These are phyloP conservation scores for Poeciliopsis prolifica DNA, from an alignment of 2,113 vertebrate genomes.

Conservation along the genomic window DNA sequence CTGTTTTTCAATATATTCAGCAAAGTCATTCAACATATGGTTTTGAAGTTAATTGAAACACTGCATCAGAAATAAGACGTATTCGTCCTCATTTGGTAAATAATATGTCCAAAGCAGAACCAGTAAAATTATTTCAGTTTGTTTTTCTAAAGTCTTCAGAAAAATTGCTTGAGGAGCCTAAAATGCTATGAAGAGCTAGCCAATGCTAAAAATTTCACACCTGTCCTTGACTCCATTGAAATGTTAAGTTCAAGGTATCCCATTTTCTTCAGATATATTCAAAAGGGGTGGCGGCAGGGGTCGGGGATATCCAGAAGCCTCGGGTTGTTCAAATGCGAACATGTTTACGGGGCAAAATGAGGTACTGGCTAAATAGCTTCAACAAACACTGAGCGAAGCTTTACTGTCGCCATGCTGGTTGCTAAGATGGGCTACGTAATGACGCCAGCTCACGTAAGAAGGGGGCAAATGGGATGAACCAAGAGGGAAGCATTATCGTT, in stretches of 20 bases:
- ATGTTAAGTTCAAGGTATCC: constrained; percentile 48
- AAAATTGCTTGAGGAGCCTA: neutral
- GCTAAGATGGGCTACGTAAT: constrained; percentile 74
- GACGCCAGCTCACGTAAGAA: constrained; percentile 37
- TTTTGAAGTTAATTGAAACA: neutral
- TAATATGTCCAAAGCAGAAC: neutral
- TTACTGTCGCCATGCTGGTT: constrained; percentile 81
- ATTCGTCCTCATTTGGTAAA: neutral
- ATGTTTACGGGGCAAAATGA: constrained; percentile 21
- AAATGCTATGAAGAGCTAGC: constrained; percentile 12
- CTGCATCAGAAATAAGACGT: neutral
- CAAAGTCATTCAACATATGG: neutral
- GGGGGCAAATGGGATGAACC: neutral
- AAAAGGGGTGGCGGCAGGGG: neutral
- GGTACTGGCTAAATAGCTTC: constrained; percentile 8
- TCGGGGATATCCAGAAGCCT: constrained; percentile 5
- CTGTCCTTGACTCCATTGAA: constrained; percentile 69
- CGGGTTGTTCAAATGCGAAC: constrained; percentile 9
- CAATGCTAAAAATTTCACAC: constrained; percentile 54
- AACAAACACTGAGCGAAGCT: constrained; percentile 53
- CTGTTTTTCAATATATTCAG: neutral
- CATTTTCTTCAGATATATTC: constrained; percentile 51
- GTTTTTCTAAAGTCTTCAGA: neutral
- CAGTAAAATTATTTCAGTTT: neutral
- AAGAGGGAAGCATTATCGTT: too few species aligned